Evolutionary conservation across 1,140 invertebrate species (phyloP).

Genomic region (Atta colombica): DNA sequence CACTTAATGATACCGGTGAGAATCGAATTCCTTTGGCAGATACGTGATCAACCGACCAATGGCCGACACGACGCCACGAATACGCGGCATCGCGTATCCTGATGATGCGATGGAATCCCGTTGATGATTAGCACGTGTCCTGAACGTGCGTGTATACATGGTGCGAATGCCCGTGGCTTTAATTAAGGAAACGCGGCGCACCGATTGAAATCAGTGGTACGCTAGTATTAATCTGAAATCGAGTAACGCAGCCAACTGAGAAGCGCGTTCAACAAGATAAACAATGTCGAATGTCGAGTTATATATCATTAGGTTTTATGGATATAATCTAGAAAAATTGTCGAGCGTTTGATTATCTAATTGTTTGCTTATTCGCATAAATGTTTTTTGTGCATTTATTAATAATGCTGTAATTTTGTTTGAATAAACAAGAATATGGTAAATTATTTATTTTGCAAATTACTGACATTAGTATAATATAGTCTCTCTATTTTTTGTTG

Average conservation of each 20-base stretch:
- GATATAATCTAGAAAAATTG: neutral
- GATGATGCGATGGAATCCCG: slow-evolving; percentile 56
- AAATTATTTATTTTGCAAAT: slow-evolving; percentile 9
- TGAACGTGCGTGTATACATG: slow-evolving; percentile 16
- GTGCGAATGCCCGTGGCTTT: slow-evolving; percentile 52
- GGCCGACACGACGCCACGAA: slow-evolving; percentile 30
- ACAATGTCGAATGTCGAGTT: slow-evolving; percentile 33
- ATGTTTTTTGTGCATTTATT: neutral
- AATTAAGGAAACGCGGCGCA: slow-evolving; percentile 50
- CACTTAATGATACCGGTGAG: slow-evolving; percentile 55
- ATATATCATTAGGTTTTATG: neutral
- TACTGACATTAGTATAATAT: neutral
- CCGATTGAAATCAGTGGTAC: slow-evolving; percentile 31
- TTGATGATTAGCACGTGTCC: slow-evolving; percentile 61
- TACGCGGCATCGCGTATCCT: slow-evolving; percentile 44
- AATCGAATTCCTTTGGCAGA: slow-evolving; percentile 62
- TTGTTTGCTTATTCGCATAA: neutral
- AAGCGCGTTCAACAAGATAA: slow-evolving; percentile 16
- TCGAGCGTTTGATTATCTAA: neutral
- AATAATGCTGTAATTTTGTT: neutral
- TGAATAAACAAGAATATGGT: neutral
- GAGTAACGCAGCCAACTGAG: neutral
- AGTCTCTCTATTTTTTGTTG: neutral
- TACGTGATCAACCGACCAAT: slow-evolving; percentile 21
- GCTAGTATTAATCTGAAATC: slow-evolving; percentile 16